Percentiles rank a stretch among this genome's conserved stretches.
phyloP scores from a whole-genome alignment of 2,888 invertebrate genomes.

The Notodonta dromedarius region DNA sequence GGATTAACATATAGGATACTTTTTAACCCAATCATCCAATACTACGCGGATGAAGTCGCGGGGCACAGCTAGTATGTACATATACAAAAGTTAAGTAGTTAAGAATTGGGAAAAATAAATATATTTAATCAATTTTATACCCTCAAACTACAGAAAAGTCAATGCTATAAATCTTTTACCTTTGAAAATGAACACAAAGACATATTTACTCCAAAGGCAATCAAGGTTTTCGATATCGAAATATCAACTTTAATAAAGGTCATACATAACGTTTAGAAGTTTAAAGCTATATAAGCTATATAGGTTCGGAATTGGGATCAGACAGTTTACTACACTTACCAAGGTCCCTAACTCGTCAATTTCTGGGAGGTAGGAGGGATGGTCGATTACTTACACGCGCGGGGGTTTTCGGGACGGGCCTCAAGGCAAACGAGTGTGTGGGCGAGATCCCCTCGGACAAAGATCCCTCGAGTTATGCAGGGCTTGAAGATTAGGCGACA shows the following conservation, averaged over 20 bases:
- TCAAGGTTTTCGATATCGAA: not conserved
- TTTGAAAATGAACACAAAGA: not conserved
- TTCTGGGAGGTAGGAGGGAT: slow-evolving; percentile 23
- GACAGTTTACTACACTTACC: slow-evolving; percentile 32
- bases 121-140: too few species aligned
- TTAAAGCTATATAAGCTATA: slow-evolving; percentile 29
- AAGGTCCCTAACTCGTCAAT: slow-evolving; percentile 20
- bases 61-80: too few species aligned
- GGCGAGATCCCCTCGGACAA: slow-evolving; percentile 24
- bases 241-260: slow-evolving; percentile 27
- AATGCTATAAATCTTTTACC: not conserved
- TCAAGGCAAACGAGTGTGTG: slow-evolving; percentile 19
- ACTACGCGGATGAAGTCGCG: too few species aligned
- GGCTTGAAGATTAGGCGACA: slow-evolving; percentile 26
- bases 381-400: slow-evolving; percentile 39
- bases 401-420: slow-evolving; percentile 16
- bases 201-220: not conserved
- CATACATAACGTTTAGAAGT: slow-evolving; percentile 30
- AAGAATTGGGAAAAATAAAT: too few species aligned
- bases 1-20: too few species aligned
- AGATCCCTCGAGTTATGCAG: slow-evolving; percentile 19
- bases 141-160: not conserved
- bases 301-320: slow-evolving; percentile 35
- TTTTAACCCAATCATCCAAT: too few species aligned
- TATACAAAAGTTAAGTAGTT: too few species aligned